These are phyloP conservation scores for Hypomesus transpacificus DNA, from an alignment of 2,113 vertebrate genomes.

Conservation along the genomic window DNA sequence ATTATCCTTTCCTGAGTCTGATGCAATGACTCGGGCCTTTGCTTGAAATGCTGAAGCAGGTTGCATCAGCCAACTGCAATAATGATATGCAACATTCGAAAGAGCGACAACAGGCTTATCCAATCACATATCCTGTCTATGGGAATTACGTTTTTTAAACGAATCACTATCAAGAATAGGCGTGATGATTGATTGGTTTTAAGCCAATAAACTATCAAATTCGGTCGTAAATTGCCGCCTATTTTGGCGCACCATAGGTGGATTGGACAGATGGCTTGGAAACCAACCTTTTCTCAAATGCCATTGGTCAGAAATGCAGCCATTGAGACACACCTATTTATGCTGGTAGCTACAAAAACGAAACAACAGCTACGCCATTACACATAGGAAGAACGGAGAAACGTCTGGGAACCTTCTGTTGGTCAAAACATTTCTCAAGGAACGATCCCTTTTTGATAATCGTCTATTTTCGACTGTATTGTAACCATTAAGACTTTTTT, in stretches of 20 bases:
- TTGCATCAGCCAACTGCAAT: slow-evolving; percentile 70
- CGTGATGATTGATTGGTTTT: rapidly evolving
- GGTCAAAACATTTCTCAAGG: no score
- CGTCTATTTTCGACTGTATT: no score
- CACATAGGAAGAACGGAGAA: slow-evolving; percentile 23
- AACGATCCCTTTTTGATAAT: no score
- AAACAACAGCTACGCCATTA: background rate
- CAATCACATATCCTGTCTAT: slow-evolving; percentile 24
- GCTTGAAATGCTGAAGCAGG: slow-evolving; percentile 52
- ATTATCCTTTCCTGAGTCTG: slow-evolving; percentile 37
- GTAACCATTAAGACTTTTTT: background rate
- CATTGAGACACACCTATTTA: background rate
- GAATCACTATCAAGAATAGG: background rate
- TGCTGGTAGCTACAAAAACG: slow-evolving; percentile 26
- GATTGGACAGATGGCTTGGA: slow-evolving; percentile 29
- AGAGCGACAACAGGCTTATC: slow-evolving; percentile 24
- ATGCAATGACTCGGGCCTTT: slow-evolving; percentile 57
- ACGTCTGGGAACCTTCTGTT: no score
- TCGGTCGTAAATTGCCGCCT: background rate
- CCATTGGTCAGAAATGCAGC: slow-evolving; percentile 46
- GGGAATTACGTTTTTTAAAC: slow-evolving; percentile 16
- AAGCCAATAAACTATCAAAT: slow-evolving; percentile 34
- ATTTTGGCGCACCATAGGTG: slow-evolving; percentile 12
- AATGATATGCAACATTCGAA: background rate
- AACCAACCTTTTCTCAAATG: background rate